Evolutionary conservation across 2,113 vertebrate genomes (phyloP).

Genomic region (Urocolius indicus): DNA sequence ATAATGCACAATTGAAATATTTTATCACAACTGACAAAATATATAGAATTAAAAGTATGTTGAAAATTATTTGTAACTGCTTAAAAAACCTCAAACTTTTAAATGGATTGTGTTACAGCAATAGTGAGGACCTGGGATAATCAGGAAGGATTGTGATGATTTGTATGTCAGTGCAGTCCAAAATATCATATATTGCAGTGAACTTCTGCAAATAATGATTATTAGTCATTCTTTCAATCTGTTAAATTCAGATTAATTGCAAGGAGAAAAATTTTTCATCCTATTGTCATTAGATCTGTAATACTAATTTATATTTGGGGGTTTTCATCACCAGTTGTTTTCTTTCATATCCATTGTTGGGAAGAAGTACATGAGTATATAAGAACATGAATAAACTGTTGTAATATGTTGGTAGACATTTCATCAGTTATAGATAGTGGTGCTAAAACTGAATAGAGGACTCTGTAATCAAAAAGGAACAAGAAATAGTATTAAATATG

Average conservation of each 20-base stretch:
- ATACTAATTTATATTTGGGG: not conserved
- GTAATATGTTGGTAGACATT: not conserved
- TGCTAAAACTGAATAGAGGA: constrained; percentile 13
- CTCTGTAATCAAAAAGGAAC: not conserved
- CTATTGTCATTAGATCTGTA: not conserved
- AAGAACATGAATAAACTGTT: not conserved
- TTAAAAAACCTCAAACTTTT: not conserved
- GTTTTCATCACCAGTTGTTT: not conserved
- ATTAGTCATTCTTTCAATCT: not conserved
- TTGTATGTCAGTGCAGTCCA: not conserved
- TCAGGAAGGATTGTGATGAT: not conserved
- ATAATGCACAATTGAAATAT: not conserved
- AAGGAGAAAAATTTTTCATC: not conserved
- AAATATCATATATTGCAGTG: not conserved
- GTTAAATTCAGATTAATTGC: not conserved
- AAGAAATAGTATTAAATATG: not conserved
- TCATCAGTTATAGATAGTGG: not conserved
- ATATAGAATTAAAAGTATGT: not conserved
- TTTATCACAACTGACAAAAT: not conserved
- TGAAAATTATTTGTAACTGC: not conserved
- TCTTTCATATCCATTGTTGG: not conserved
- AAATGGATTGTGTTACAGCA: not conserved
- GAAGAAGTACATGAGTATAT: not conserved
- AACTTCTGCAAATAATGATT: not conserved
- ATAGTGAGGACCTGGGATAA: not conserved